A percentile compares a stretch with the other conserved stretches of the same genome.
These are phyloP conservation scores for Drosophila asahinai DNA, from an alignment of 1,140 invertebrate species.

Conservation along the genomic window DNA sequence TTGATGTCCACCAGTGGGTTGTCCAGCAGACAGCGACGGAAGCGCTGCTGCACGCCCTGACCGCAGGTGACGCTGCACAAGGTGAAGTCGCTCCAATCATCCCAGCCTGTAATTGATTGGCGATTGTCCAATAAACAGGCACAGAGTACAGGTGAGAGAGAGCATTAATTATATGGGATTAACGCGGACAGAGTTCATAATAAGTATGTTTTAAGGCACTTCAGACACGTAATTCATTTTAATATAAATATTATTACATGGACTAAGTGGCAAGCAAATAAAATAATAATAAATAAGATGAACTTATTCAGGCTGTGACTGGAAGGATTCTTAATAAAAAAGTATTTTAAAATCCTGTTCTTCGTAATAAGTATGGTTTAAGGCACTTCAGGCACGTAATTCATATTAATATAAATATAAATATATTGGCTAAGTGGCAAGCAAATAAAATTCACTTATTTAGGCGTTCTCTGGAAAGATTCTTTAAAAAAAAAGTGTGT, in stretches of 20 bases:
- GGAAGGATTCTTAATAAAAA: no score
- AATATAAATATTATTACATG: background rate
- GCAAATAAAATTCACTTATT: background rate
- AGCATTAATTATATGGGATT: conserved; percentile 1
- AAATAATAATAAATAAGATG: background rate
- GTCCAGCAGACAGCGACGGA: conserved; percentile 86
- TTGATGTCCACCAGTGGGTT: conserved; percentile 80
- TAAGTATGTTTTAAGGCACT: no score
- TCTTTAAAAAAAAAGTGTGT: no score
- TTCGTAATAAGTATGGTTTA: no score
- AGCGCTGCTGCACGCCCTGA: conserved; percentile 87
- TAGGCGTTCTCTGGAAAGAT: no score
- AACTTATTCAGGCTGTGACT: background rate
- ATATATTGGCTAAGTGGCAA: no score
- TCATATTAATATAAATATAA: no score
- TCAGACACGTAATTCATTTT: background rate
- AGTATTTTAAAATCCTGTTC: background rate
- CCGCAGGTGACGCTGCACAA: conserved; percentile 88
- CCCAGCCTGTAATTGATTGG: conserved; percentile 84
- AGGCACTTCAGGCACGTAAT: no score
- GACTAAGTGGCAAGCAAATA: background rate
- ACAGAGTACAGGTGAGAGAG: background rate
- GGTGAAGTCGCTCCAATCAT: conserved; percentile 87
- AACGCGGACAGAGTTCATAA: background rate
- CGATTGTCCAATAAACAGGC: conserved; percentile 14